Percentiles rank a stretch among this genome's conserved stretches.
phyloP scores from a whole-genome alignment of 2,113 vertebrate species.

The Megaleporinus macrocephalus region DNA sequence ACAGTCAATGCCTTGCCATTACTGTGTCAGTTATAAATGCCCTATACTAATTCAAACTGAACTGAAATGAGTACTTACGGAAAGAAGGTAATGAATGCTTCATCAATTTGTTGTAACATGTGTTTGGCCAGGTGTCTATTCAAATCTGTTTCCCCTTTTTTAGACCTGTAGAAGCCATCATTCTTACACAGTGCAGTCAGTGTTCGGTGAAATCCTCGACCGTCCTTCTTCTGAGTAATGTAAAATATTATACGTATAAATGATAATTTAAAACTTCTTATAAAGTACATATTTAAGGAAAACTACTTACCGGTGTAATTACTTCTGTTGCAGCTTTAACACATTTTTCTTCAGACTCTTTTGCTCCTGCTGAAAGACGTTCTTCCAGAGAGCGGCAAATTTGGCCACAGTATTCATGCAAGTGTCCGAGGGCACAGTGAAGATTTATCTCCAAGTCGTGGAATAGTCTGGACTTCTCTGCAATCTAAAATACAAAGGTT shows the following conservation, averaged over 20 bases:
- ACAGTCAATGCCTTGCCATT: too few species aligned
- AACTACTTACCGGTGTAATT: slow-evolving; percentile 8
- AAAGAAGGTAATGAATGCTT: background rate
- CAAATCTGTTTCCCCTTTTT: background rate
- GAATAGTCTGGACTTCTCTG: background rate
- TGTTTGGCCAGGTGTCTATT: background rate
- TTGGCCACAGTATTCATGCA: background rate
- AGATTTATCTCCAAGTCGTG: slow-evolving; percentile 1
- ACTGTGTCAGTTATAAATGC: background rate
- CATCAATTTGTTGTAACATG: background rate
- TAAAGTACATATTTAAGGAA: background rate
- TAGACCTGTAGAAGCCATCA: slow-evolving; percentile 18
- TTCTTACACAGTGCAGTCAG: slow-evolving; percentile 24
- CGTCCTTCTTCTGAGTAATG: background rate
- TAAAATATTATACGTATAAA: background rate
- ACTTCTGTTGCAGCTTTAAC: background rate
- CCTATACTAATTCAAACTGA: background rate
- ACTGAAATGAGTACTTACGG: background rate
- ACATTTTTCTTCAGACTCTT: slow-evolving; percentile 12
- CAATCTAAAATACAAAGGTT: slow-evolving; percentile 1
- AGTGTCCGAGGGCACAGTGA: background rate
- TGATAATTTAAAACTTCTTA: background rate
- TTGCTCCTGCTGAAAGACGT: slow-evolving; percentile 5
- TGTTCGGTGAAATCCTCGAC: slow-evolving; percentile 8
- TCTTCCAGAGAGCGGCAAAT: background rate